phyloP scores from a whole-genome alignment of 2,888 invertebrate species.

The Scaptomyza reducta region DNA sequence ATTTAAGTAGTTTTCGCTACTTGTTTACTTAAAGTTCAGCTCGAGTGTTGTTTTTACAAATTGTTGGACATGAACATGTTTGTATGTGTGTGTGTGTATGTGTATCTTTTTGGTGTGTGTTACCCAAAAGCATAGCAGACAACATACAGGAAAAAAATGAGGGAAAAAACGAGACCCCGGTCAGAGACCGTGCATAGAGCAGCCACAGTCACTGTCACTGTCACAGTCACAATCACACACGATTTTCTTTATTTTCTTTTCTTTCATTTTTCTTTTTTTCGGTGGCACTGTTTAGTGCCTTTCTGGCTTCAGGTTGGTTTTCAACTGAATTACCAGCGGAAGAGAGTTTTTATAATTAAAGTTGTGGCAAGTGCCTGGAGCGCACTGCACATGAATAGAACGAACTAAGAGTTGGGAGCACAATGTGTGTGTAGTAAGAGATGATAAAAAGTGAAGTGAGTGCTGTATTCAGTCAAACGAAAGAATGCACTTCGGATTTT shows the following conservation, averaged over 20 bases:
- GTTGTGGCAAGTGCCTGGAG: conserved; percentile 8
- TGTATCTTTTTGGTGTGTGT: conserved; percentile 21
- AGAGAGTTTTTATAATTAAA: conserved; percentile 47
- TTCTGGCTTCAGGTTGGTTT: conserved; percentile 15
- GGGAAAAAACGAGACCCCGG: background rate
- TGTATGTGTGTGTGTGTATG: conserved; percentile 4
- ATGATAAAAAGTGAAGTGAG: background rate
- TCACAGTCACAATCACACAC: conserved; percentile 14
- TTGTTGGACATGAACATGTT: conserved; percentile 59
- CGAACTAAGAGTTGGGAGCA: background rate
- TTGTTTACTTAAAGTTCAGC: conserved; percentile 78
- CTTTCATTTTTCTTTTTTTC: conserved; percentile 1
- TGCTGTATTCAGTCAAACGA: conserved; percentile 3
- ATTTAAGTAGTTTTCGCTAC: conserved; percentile 77
- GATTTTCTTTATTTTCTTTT: conserved; percentile 4
- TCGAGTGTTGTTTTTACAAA: conserved; percentile 80
- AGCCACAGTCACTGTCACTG: conserved; percentile 6
- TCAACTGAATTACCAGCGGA: conserved; percentile 22
- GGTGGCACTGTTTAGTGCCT: conserved; percentile 14
- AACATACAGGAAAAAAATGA: conserved; percentile 7
- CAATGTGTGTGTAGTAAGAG: background rate
- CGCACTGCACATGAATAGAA: conserved; percentile 8
- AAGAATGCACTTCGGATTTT: conserved; percentile 3
- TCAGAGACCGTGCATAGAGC: conserved; percentile 8
- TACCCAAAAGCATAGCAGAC: conserved; percentile 31